Base-by-base conservation (phyloP, 2,113 vertebrate species). In the Ciconia boyciana region DNA sequence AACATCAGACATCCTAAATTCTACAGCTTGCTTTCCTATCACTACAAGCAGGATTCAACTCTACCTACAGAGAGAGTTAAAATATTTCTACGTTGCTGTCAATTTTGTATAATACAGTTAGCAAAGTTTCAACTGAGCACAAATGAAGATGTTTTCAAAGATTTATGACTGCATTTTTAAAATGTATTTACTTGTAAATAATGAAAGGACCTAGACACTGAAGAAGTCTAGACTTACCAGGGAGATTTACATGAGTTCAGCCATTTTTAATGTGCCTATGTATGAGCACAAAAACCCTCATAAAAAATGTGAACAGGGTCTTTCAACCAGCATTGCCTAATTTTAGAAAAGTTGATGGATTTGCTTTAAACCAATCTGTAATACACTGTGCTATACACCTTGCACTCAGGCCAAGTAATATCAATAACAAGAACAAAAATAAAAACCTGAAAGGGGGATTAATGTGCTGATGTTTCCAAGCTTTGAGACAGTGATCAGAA, bases 121-220 rank as follows among this genome's bases (percentile, higher is more conserved):
- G 87, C 58, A 46, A 94, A 97, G 95, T 96, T 94, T 93, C 94
- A 93, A 13, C 87, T 57, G 77, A 89, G 94, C 77, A 87, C 92
- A 95, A 97, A 96, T 57, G 93, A 96, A 96, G 79, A 92, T 2
- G 29, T 62, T 94, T 77, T 97, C 93, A 96, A 96, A 97, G 93
- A 96, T 97, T 97, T 93, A 97, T 97, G 94, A 97, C 89, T 76
- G 77, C 93, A 87, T 97, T 97, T 94, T 96, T 97, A 95, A 92
- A 91, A 80, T 91, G 93, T 97, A 97, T 97, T 96, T 97, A 96
- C 94, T 97, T 96, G 94, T 97, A 97, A 97, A 97, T 97, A 97
- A 97, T 96, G 89, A 94, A 97, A 97, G 87, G 93, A 92, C 89
- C 91, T 79, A 89, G 89, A 96, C 87, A 95, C 86, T 57, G 87